A percentile compares a stretch with the other conserved stretches of the same genome.
phyloP scores from a whole-genome alignment of 1,140 invertebrate species.

The Zaprionus inermis region DNA sequence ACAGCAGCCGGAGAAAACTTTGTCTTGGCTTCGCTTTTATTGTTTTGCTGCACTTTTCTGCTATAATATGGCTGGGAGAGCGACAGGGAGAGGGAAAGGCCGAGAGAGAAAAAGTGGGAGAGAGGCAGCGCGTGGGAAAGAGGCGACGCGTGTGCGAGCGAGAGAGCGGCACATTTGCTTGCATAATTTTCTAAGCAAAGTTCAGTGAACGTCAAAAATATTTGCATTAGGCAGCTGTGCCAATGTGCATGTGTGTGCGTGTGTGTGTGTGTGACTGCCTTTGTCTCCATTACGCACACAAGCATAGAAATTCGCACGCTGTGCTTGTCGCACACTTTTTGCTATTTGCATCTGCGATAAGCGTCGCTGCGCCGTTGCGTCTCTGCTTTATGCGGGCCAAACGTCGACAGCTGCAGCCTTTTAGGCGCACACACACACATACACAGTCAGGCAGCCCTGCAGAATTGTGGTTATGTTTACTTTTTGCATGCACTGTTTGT shows the following conservation, averaged over 20 bases:
- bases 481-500: constrained; percentile 71
- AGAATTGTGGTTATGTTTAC: constrained; percentile 64
- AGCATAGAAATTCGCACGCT: constrained; percentile 30
- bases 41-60: constrained; percentile 65
- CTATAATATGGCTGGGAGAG: constrained; percentile 78
- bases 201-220: constrained; percentile 83
- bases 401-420: constrained; percentile 67
- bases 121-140: constrained; percentile 8
- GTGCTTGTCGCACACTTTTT: constrained; percentile 46
- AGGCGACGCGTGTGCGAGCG: constrained; percentile 10
- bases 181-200: constrained; percentile 81
- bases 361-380: constrained; percentile 51
- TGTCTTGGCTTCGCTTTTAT: constrained; percentile 67
- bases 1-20: constrained; percentile 68
- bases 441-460: constrained; percentile 10
- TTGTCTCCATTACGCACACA: constrained; percentile 53
- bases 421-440: constrained; percentile 51
- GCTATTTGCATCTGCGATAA: constrained; percentile 79
- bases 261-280: constrained; percentile 56
- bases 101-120: constrained; percentile 21
- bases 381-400: constrained; percentile 74
- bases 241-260: constrained; percentile 42
- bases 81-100: constrained; percentile 21
- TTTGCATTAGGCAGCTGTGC: constrained; percentile 64
- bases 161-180: constrained; percentile 43